These are phyloP conservation scores for Galerucella pusilla DNA, from an alignment of 2,888 invertebrate species.

Conservation along the genomic window DNA sequence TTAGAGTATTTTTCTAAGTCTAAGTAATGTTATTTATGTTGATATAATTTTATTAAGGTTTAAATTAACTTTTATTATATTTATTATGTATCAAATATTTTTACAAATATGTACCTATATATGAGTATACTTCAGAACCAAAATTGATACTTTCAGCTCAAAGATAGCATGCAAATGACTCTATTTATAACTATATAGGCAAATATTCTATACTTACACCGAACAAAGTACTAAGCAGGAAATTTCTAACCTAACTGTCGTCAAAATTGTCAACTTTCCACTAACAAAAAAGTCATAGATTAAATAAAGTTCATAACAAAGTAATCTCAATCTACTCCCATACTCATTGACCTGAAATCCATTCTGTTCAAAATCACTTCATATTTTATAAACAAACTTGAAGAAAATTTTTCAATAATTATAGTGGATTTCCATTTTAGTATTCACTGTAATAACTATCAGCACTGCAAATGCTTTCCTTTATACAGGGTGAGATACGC, in stretches of 20 bases:
- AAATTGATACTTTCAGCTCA: conserved; percentile 60
- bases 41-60: conserved; percentile 53
- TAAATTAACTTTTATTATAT: conserved; percentile 50
- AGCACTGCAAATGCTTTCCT: no score
- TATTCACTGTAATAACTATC: no score
- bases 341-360: not conserved
- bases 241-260: conserved; percentile 2
- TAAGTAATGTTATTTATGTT: conserved; percentile 61
- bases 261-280: not conserved
- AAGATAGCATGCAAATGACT: conserved; percentile 50
- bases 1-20: conserved; percentile 51
- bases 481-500: no score
- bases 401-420: no score
- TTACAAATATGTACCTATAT: conserved; percentile 52
- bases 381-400: not conserved
- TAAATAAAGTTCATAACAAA: not conserved
- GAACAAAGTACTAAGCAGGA: conserved; percentile 29
- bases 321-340: not conserved
- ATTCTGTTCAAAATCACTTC: not conserved
- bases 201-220: conserved; percentile 17
- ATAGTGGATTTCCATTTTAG: no score
- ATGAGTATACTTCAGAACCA: conserved; percentile 57
- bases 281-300: not conserved
- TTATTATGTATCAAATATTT: conserved; percentile 53
- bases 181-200: conserved; percentile 24